Evolutionary conservation across 1,140 invertebrate genomes (phyloP).

Genomic region (Leptinotarsa texana): DNA sequence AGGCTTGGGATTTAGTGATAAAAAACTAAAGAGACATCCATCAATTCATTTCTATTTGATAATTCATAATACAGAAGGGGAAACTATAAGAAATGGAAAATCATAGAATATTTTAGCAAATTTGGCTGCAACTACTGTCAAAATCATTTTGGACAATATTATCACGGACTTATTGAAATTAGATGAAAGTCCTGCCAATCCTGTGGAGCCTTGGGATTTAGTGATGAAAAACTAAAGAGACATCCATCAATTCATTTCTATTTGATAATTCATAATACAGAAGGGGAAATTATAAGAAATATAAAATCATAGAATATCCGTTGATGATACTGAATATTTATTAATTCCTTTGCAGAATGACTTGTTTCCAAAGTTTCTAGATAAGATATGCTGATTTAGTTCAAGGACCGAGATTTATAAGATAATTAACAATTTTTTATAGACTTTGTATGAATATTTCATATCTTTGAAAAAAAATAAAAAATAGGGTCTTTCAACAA

Average conservation of each 20-base stretch:
- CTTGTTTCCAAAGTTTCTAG: constrained; percentile 78
- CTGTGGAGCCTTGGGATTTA: constrained; percentile 69
- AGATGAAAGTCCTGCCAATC: constrained; percentile 62
- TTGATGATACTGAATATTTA: constrained; percentile 81
- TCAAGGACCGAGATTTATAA: no score
- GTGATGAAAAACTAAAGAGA: constrained; percentile 67
- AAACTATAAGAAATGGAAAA: no score
- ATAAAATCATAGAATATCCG: constrained; percentile 75
- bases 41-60: no score
- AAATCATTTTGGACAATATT: constrained; percentile 81
- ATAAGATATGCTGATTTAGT: constrained; percentile 47
- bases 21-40: no score
- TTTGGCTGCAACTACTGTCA: no score
- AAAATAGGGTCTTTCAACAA: no score
- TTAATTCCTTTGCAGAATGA: constrained; percentile 76
- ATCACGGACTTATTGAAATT: constrained; percentile 74
- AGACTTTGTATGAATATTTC: no score
- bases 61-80: no score
- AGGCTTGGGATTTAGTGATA: no score
- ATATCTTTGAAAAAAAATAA: neutral
- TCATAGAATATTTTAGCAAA: no score
- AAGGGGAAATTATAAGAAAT: constrained; percentile 77
- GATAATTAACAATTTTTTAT: no score
- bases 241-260: constrained; percentile 69
- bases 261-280: constrained; percentile 88